A percentile compares a stretch with the other conserved stretches of the same genome.
These are phyloP conservation scores for Prenolepis imparis DNA, from an alignment of 2,888 invertebrate genomes.

Conservation along the genomic window DNA sequence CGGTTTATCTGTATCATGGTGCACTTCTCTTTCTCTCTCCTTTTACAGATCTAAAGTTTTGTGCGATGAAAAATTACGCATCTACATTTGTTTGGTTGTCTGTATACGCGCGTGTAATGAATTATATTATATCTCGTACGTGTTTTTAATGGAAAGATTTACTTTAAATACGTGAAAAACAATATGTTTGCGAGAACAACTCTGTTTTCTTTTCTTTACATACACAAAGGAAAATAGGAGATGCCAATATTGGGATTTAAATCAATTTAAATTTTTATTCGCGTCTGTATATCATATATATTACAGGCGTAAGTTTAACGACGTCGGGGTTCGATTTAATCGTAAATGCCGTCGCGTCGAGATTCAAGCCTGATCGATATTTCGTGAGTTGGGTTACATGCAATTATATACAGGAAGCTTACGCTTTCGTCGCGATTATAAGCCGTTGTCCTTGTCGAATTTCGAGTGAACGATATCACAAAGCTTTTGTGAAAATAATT, in stretches of 20 bases:
- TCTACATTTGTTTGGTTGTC: conserved; percentile 14
- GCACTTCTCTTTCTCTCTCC: not conserved
- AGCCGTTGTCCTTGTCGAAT: not conserved
- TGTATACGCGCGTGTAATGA: conserved; percentile 1
- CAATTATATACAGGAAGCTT: conserved; percentile 36
- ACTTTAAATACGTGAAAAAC: not conserved
- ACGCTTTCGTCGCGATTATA: conserved; percentile 33
- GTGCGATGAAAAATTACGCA: conserved; percentile 5
- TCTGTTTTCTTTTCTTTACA: not conserved
- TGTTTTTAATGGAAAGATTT: conserved; percentile 20
- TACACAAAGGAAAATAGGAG: conserved; percentile 23
- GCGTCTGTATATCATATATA: not conserved
- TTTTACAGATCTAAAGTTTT: conserved; percentile 28
- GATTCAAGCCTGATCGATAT: conserved; percentile 34
- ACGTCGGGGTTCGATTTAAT: conserved; percentile 2
- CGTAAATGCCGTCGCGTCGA: not conserved
- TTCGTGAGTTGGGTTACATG: conserved; percentile 48
- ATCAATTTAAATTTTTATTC: not conserved
- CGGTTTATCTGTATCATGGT: conserved; percentile 27
- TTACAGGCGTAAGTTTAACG: conserved; percentile 23
- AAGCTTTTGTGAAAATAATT: conserved; percentile 17
- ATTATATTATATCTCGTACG: not conserved
- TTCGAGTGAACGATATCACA: conserved; percentile 2
- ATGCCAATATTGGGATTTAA: not conserved
- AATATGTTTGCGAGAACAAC: not conserved